phyloP scores from a whole-genome alignment of 2,113 vertebrate genomes.

The Chaetodon auriga region DNA sequence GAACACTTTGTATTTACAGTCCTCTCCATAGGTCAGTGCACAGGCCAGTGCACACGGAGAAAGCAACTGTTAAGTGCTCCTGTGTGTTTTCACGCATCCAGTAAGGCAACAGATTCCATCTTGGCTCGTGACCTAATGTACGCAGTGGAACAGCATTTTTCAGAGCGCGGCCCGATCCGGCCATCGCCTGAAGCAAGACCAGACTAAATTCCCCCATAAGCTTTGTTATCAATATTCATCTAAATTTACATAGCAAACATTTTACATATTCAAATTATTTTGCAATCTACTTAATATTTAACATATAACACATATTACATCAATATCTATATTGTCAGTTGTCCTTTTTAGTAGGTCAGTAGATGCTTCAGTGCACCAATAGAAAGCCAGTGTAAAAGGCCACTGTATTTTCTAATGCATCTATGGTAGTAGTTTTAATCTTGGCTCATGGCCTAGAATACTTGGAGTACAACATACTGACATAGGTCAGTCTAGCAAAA shows the following conservation, averaged over 20 bases:
- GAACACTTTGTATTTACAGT: slow-evolving; percentile 18
- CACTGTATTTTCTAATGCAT: too few relatives aligned
- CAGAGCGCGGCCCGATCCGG: neutral
- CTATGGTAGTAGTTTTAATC: neutral
- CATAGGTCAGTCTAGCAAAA: neutral
- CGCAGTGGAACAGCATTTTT: neutral
- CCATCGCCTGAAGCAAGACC: neutral
- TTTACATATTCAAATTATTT: neutral
- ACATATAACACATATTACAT: too few relatives aligned
- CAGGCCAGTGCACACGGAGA: slow-evolving; percentile 20
- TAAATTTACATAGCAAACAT: neutral
- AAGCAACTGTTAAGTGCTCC: slow-evolving; percentile 30
- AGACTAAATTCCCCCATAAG: too few relatives aligned
- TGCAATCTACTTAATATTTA: neutral
- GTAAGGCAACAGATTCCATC: neutral
- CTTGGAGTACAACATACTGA: too few relatives aligned
- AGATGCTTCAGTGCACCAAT: too few relatives aligned
- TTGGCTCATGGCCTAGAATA: neutral
- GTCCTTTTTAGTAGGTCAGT: neutral
- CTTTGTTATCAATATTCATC: too few relatives aligned
- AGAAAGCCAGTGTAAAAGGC: too few relatives aligned
- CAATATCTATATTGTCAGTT: neutral
- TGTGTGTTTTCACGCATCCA: slow-evolving; percentile 8
- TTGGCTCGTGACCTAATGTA: neutral
- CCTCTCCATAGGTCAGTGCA: neutral